phyloP scores from a whole-genome alignment of 2,113 vertebrate species.

The Phalacrocorax pelagicus region DNA sequence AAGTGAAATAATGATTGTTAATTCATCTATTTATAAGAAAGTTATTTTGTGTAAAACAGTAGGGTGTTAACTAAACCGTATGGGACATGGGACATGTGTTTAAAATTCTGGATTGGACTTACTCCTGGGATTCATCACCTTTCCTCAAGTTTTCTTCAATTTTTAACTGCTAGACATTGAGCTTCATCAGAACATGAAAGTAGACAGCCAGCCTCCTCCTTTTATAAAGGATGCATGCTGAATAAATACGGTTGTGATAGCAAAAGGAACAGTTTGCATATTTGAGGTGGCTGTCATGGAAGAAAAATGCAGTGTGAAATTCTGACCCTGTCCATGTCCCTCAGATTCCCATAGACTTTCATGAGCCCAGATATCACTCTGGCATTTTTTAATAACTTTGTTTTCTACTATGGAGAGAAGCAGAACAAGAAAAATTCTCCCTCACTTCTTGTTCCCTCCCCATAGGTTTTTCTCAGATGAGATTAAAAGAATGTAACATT shows the following conservation, averaged over 20 bases:
- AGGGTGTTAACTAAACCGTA: slow-evolving; percentile 54
- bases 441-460: not conserved
- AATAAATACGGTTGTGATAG: not conserved
- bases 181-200: not conserved
- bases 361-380: not conserved
- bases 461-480: not conserved
- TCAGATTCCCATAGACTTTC: not conserved
- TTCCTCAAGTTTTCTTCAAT: slow-evolving; percentile 37
- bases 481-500: not conserved
- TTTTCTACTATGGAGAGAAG: not conserved
- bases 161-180: not conserved
- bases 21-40: slow-evolving; percentile 59
- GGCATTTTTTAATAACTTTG: not conserved
- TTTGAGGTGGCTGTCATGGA: not conserved
- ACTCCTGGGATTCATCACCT: not conserved
- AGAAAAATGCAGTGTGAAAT: not conserved
- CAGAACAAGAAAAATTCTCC: not conserved
- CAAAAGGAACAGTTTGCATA: not conserved
- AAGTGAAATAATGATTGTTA: not conserved
- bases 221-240: not conserved
- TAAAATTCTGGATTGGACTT: slow-evolving; percentile 55
- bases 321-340: not conserved
- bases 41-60: slow-evolving; percentile 58
- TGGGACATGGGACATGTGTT: slow-evolving; percentile 19
- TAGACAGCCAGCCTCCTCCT: not conserved